phyloP scores from a whole-genome alignment of 2,113 vertebrate genomes.

The Prolemur simus region DNA sequence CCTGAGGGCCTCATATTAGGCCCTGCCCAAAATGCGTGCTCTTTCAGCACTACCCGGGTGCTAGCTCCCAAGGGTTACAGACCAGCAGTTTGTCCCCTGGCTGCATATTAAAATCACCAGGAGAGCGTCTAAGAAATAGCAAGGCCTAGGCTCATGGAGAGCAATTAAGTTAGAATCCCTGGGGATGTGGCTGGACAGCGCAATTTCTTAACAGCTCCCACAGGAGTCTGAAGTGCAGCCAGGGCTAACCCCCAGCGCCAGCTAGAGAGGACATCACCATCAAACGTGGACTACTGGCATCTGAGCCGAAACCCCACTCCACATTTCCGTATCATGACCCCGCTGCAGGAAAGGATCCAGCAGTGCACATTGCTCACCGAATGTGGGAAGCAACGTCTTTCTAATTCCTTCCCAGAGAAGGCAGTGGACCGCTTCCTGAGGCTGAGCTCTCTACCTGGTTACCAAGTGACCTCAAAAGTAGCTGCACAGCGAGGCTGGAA shows the following conservation, averaged over 20 bases:
- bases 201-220: neutral
- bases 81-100: neutral
- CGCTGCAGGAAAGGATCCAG: neutral
- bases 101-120: neutral
- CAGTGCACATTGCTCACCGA: too few relatives aligned
- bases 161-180: neutral
- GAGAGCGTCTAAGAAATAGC: neutral
- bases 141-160: neutral
- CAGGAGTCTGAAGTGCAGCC: neutral
- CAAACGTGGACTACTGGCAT: neutral
- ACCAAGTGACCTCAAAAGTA: neutral
- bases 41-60: neutral
- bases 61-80: neutral
- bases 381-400: neutral
- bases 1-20: neutral
- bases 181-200: neutral
- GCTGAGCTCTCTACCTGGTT: neutral
- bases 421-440: neutral
- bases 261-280: neutral
- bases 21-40: neutral
- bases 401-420: neutral
- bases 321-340: neutral
- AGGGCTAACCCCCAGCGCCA: neutral
- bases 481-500: neutral
- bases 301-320: neutral